Percentiles rank a stretch among this genome's conserved stretches.
Conservation (phyloP, 2,797 vertebrate species). For the Centropyge bicolor region DNA sequence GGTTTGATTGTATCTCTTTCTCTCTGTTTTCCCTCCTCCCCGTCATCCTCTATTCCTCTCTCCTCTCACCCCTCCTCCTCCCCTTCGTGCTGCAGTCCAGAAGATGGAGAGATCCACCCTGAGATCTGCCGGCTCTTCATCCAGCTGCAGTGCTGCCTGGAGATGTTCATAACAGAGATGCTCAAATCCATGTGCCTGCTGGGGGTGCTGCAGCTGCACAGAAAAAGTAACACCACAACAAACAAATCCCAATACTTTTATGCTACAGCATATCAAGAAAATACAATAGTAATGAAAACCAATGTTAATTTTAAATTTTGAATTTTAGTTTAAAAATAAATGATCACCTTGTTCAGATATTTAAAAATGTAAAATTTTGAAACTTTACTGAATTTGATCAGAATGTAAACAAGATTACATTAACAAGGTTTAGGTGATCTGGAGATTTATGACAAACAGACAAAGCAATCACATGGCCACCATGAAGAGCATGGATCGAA, state of each 20-base stretch:
- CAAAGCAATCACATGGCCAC: not conserved
- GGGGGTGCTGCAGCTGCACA: slow-evolving; percentile 96
- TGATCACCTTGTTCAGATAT: not conserved
- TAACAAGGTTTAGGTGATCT: not conserved
- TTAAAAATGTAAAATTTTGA: not conserved
- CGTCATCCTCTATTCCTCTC: not conserved
- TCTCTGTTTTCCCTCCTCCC: not conserved
- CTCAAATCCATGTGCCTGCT: slow-evolving; percentile 97
- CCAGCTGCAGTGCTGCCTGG: slow-evolving; percentile 98
- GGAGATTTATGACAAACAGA: no score
- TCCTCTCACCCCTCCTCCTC: not conserved
- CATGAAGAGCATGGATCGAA: not conserved
- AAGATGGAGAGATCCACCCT: slow-evolving; percentile 97
- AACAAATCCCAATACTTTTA: not conserved
- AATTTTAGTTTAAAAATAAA: not conserved
- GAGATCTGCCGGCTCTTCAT: slow-evolving; percentile 98
- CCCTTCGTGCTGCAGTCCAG: slow-evolving; percentile 84
- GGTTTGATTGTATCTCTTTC: not conserved
- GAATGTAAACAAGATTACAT: not conserved
- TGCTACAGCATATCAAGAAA: not conserved
- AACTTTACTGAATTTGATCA: no score
- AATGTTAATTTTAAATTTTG: not conserved
- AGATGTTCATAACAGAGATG: slow-evolving; percentile 99
- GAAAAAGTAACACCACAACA: slow-evolving; percentile 87
- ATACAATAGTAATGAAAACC: not conserved